phyloP scores from a whole-genome alignment of 2,113 vertebrate species.

The Boulengeromyrus knoepffleri region DNA sequence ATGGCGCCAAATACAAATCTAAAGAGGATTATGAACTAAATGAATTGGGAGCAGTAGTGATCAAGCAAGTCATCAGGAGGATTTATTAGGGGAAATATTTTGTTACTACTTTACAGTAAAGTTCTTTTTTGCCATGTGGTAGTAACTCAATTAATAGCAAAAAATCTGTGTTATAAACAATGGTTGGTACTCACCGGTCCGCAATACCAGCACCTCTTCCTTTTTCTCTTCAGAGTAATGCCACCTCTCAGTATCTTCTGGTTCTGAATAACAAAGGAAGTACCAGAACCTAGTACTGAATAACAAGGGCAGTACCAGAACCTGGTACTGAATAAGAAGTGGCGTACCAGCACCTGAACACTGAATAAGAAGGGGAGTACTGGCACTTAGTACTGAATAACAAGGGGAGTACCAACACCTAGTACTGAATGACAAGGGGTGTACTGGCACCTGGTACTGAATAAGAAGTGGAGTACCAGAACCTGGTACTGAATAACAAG shows the following conservation, averaged over 20 bases:
- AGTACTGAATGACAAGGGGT: no score
- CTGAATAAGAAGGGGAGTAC: no score
- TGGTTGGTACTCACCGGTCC: neutral
- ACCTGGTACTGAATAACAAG: no score
- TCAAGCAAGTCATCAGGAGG: neutral
- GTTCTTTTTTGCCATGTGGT: neutral
- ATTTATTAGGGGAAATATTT: neutral
- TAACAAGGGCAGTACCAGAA: neutral
- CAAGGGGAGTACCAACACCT: no score
- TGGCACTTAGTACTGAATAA: no score
- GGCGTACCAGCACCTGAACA: no score
- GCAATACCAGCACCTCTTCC: neutral
- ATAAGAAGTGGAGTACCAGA: neutral
- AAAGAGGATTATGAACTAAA: neutral
- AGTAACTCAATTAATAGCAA: neutral
- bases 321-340: no score
- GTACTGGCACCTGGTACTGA: no score
- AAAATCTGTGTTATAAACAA: neutral
- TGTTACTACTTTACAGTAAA: neutral
- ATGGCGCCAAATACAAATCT: constrained; percentile 28
- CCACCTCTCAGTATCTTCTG: neutral
- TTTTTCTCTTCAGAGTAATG: neutral
- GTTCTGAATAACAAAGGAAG: neutral
- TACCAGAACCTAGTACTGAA: neutral
- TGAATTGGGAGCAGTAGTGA: neutral